Evolutionary conservation across 2,888 invertebrate species (phyloP).

Genomic region (Colletes collaris): DNA sequence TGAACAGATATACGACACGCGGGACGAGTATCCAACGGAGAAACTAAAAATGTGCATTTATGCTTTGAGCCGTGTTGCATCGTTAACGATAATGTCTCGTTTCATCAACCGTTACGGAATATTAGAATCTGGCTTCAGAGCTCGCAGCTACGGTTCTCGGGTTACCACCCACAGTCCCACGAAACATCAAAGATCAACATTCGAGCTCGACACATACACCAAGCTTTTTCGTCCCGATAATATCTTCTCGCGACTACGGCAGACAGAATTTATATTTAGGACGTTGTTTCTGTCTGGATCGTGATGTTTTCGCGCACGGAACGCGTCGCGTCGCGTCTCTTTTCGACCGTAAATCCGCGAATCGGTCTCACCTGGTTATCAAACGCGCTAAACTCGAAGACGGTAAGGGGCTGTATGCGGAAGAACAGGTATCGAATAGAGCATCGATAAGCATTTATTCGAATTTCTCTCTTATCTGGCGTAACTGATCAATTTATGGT

Average conservation of each 20-base stretch:
- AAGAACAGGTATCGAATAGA: slow-evolving; percentile 39
- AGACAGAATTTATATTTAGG: slow-evolving; percentile 62
- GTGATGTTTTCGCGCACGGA: slow-evolving; percentile 19
- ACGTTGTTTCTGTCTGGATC: slow-evolving; percentile 36
- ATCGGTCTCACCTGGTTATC: too few relatives aligned
- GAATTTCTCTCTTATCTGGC: slow-evolving; percentile 47
- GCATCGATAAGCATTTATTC: slow-evolving; percentile 51
- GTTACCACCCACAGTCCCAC: slow-evolving; percentile 45
- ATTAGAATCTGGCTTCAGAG: slow-evolving; percentile 27
- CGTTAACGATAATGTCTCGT: not conserved
- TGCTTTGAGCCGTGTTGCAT: not conserved
- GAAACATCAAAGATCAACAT: slow-evolving; percentile 44
- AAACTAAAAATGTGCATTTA: slow-evolving; percentile 25
- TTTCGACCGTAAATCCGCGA: slow-evolving; percentile 17
- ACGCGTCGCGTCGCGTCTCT: too few relatives aligned
- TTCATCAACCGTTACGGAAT: not conserved
- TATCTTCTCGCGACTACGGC: slow-evolving; percentile 28
- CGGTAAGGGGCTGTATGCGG: slow-evolving; percentile 1
- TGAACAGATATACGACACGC: not conserved
- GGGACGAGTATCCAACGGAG: not conserved
- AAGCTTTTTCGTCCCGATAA: slow-evolving; percentile 51
- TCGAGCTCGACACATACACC: slow-evolving; percentile 30
- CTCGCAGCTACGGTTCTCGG: slow-evolving; percentile 30
- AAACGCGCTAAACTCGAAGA: not conserved
- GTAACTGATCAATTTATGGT: slow-evolving; percentile 57